Evolutionary conservation across 2,797 vertebrate species (phyloP), one percentile per base, ranked within the genome.

Genomic region (Acipenser transmontanus): DNA sequence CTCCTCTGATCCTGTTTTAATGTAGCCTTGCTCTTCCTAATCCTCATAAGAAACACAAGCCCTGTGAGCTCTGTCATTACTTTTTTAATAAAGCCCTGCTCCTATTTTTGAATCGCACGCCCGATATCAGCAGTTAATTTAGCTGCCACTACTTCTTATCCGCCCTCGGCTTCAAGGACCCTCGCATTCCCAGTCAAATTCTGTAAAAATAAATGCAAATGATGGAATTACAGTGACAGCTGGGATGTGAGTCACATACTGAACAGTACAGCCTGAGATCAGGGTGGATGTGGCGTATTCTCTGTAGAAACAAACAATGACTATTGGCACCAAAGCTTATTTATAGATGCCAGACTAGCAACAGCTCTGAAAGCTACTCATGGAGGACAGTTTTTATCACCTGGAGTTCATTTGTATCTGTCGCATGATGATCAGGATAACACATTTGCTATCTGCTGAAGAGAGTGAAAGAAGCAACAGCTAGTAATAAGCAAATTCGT

Each of bases 111-210:
- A 78, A 76, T 69, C 77, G 76, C 76, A 80, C 68, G 69, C 71
- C 79, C 69, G 71, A 76, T 69, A 68, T 68, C 72, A 70, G 72
- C 62, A 69, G 74, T 80, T 81, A 74, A 76, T 78, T 79, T 77
- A 76, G 78, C 80, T 86, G 85, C 85, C 84, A 83, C 79, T 72
- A 72, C 75, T 74, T 81, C 82, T 86, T 85, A 82, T 61, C 78
- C 78, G 77, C 77, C 77, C 76, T 71, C 82, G 77, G 81, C 80
- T 74, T 87, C 83, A 84, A 78, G 79, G 67, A 72, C 69, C 78
- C 73, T 74, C 54, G 51, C 78, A 75, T 79, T 59, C 78, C 50
- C 12, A 20, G 77, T 79, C 79, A 56, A 14, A 11, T 17, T 8
- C 17, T n/a, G 54, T 11, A 57, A 57, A 57, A 57, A 11, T 13